A percentile compares a stretch with the other conserved stretches of the same genome.
phyloP scores from a whole-genome alignment of 1,140 invertebrate genomes.

The Tetranychus urticae region DNA sequence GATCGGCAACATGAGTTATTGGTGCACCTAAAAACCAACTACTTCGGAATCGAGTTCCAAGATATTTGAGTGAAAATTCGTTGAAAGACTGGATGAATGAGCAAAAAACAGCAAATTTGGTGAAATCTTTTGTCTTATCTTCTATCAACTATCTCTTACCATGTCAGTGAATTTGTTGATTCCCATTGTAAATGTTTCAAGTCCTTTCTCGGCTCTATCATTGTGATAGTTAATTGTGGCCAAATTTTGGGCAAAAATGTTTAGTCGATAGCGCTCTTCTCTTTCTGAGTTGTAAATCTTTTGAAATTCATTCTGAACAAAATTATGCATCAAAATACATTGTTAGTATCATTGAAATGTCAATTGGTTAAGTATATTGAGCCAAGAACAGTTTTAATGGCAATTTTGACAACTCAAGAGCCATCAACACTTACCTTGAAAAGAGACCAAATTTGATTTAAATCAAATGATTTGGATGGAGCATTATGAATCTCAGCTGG shows the following conservation, averaged over 20 bases:
- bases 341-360: too few species aligned
- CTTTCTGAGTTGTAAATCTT: background rate
- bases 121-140: background rate
- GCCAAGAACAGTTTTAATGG: too few species aligned
- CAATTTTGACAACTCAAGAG: too few species aligned
- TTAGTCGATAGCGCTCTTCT: background rate
- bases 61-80: background rate
- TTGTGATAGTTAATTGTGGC: background rate
- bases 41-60: background rate
- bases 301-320: background rate
- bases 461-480: too few species aligned
- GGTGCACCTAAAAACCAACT: background rate
- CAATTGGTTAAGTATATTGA: too few species aligned
- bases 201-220: background rate
- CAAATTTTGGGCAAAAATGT: background rate
- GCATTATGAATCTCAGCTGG: too few species aligned
- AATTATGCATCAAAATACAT: background rate
- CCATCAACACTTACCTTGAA: too few species aligned
- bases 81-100: background rate
- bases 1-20: background rate
- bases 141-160: background rate
- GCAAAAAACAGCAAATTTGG: background rate
- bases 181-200: background rate
- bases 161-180: background rate
- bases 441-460: too few species aligned